Percentiles rank a stretch among this genome's conserved stretches.
phyloP scores from a whole-genome alignment of 2,888 invertebrate species.

The Watsonalla cultraria region DNA sequence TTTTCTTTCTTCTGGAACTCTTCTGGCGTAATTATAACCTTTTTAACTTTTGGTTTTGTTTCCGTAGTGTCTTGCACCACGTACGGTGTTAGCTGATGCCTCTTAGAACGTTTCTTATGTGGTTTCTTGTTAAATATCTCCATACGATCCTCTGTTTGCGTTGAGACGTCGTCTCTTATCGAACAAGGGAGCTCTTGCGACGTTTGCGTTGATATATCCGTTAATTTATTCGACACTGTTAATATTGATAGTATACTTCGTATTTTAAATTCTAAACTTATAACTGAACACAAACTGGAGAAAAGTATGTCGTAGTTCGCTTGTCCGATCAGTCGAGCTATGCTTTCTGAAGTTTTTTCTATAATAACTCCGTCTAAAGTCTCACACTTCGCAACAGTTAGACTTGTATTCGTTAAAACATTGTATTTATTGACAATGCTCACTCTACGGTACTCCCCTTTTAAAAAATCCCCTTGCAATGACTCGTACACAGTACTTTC shows the following conservation, averaged over 20 bases:
- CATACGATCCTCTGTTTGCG: slow-evolving; percentile 4
- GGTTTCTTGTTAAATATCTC: slow-evolving; percentile 16
- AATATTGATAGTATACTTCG: slow-evolving; percentile 48
- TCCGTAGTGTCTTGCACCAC: slow-evolving; percentile 33
- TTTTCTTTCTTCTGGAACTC: slow-evolving; percentile 11
- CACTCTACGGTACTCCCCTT: slow-evolving; percentile 38
- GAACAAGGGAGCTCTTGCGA: slow-evolving; percentile 17
- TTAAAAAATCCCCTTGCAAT: slow-evolving; percentile 36
- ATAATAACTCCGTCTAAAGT: slow-evolving; percentile 11
- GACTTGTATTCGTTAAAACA: slow-evolving; percentile 29
- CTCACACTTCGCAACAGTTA: slow-evolving; percentile 42
- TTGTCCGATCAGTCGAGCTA: slow-evolving; percentile 53
- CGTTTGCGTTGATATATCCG: slow-evolving; percentile 34
- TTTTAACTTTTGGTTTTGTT: slow-evolving; percentile 16
- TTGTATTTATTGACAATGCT: slow-evolving; percentile 37
- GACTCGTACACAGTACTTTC: slow-evolving; percentile 45
- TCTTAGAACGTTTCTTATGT: slow-evolving; percentile 20
- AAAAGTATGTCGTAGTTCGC: slow-evolving; percentile 52
- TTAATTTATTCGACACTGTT: slow-evolving; percentile 20
- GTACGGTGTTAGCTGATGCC: slow-evolving; percentile 35
- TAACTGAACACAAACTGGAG: slow-evolving; percentile 48
- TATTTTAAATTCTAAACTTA: slow-evolving; percentile 50
- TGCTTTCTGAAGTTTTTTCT: slow-evolving; percentile 45
- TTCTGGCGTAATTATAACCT: slow-evolving; percentile 33
- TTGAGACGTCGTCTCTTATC: not conserved